A percentile compares a stretch with the other conserved stretches of the same genome.
phyloP scores from a whole-genome alignment of 2,113 vertebrate genomes.

The Pelecanoides urinatrix region DNA sequence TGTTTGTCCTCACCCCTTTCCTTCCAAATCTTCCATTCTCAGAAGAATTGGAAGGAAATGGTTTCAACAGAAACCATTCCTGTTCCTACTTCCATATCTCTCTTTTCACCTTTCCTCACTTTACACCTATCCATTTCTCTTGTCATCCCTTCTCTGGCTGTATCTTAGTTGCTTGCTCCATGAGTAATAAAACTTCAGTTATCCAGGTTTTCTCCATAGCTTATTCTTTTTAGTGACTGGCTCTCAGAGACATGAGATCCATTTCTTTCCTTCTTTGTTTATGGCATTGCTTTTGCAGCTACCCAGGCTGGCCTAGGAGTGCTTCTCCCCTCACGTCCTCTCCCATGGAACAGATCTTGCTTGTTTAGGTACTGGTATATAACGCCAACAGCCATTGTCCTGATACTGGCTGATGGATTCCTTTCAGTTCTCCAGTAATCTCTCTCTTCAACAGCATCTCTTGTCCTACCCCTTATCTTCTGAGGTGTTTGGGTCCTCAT shows the following conservation, averaged over 20 bases:
- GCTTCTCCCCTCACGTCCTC: background rate
- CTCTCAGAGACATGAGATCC: background rate
- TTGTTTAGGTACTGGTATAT: background rate
- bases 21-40: background rate
- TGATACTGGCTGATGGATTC: background rate
- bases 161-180: background rate
- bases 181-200: background rate
- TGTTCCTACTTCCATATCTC: background rate
- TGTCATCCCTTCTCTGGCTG: background rate
- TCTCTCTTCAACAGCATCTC: background rate
- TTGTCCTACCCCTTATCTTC: background rate
- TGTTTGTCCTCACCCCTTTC: background rate
- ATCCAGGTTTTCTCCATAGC: background rate
- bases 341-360: background rate
- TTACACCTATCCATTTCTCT: background rate
- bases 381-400: background rate
- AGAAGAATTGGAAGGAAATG: too few relatives aligned
- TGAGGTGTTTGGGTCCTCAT: background rate
- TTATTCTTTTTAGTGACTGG: background rate
- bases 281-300: background rate
- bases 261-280: background rate
- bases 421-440: background rate
- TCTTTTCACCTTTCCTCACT: background rate
- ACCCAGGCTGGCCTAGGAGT: background rate
- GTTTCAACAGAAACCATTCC: too few relatives aligned